Percentiles rank a stretch among this genome's conserved stretches.
phyloP scores from a whole-genome alignment of 2,797 vertebrate genomes.

The Notolepis coatsorum region DNA sequence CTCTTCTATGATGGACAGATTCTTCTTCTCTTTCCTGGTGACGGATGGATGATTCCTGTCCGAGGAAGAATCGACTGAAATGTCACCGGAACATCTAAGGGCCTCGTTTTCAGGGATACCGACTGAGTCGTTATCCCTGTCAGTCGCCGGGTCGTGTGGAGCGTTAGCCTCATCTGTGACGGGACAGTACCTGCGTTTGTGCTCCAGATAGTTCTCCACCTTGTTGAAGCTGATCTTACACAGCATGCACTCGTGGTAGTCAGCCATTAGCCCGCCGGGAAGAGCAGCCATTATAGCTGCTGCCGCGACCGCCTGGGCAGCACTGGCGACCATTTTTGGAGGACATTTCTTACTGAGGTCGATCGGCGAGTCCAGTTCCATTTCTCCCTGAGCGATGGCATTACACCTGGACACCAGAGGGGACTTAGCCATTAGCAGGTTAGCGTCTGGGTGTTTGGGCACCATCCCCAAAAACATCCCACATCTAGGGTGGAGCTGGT shows the following conservation, averaged over 20 bases:
- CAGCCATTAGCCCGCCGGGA: constrained; percentile 97
- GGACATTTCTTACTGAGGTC: constrained; percentile 99
- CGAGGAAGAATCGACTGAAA: no score
- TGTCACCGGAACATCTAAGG: no score
- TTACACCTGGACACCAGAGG: constrained; percentile 91
- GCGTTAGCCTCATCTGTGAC: constrained; percentile 91
- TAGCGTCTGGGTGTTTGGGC: constrained; percentile 96
- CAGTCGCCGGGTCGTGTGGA: constrained; percentile 84
- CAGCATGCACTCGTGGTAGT: constrained; percentile 99
- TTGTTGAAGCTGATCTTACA: constrained; percentile 99
- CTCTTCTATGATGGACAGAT: no score
- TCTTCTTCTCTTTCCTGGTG: no score
- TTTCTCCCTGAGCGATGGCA: constrained; percentile 87
- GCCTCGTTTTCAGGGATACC: no score
- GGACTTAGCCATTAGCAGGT: constrained; percentile 92
- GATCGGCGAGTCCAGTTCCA: constrained; percentile 96
- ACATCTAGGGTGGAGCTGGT: constrained; percentile 94
- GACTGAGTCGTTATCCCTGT: no score
- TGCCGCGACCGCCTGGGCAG: no score
- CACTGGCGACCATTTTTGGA: no score
- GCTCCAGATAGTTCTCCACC: constrained; percentile 98
- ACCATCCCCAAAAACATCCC: constrained; percentile 96
- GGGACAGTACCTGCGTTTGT: constrained; percentile 99
- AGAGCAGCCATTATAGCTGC: constrained; percentile 91
- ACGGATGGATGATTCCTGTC: no score